Base-by-base conservation (phyloP, 2,888 invertebrate genomes). In the Fabriciana adippe region DNA sequence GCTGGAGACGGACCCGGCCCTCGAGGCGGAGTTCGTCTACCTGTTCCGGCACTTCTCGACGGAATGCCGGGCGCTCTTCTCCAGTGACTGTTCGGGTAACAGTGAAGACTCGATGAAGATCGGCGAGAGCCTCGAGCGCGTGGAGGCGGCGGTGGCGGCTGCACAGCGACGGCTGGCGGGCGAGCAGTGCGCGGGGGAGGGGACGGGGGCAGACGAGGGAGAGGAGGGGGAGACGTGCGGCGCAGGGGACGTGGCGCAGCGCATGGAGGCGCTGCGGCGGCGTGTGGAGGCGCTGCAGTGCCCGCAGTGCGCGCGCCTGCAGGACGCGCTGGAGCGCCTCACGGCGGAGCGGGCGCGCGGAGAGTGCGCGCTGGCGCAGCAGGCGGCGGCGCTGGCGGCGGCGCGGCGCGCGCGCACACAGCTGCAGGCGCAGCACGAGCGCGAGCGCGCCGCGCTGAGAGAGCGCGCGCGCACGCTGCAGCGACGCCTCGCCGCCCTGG, bases 391-490 rank as follows among this genome's bases (percentile, higher is more conserved):
- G 74, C 83, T 92, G 79, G 87, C 89, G 69, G 90, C 89, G 51
- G 91, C 91, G 51, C 81, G 91, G 13, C 89, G 90, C 0, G 93
- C 92, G 72, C 90, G 93, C 8, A 84, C 90, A 13, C 85, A 86
- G 78, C 86, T 89, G 64, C 85, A 86, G 78, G 82, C 88, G 75
- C 87, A 87, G 81, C 94, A 93, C 83, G 91, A 93, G 77, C 93
- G 95, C 70, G 90, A 94, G 82, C 93, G 94, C 73, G 94, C 94
- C 41, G 93, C 93, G 69, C 89, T 95, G 65, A 85, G 95, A 47
- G 96, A 97, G 78, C 95, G 96, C 68, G 95, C 96, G 67, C 94
- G 95, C 68, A 94, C 95, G 72, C 88, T 97, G 75, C 96, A 96
- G 83, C 93, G 95, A 48, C 93, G 96, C 26, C 93, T 97, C 72